Evolutionary conservation across 2,113 vertebrate species (phyloP), one percentile per base, ranked within the genome.

Genomic region (Aix galericulata): DNA sequence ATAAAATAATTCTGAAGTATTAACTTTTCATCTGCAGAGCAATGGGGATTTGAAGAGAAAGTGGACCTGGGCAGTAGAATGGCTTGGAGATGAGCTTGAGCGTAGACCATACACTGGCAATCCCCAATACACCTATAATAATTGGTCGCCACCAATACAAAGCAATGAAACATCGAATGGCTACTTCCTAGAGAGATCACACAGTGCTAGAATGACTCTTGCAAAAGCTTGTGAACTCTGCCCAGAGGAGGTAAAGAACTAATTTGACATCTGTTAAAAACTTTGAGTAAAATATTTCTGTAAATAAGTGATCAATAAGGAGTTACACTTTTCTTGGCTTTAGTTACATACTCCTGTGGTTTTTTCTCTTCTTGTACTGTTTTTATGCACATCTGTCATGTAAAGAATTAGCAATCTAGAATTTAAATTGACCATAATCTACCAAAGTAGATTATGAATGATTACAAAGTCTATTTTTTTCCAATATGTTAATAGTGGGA

Each of bases 11-110:
- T 62, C 27, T 81, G 34, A 85, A 22, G 42, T 82, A 13, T 87
- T 92, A 15, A 38, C 83, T 97, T 97, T 94, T 27, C 62, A 62
- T 89, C 74, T 88, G 42, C 98, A 99, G 99, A 99, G 99, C 96
- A 99, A 99, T 36, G 99, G 99, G 50, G 99, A 99, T 98, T 97
- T 99, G 95, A 99, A 99, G 97, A 98, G 99, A 56, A 99, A 99
- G 97, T 99, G 99, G 99, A 99, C 99, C n/a, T 99, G 99, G 99
- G 99, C 99, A 36, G 99, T 99, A 60, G 99, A 99, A 95, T 99
- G 99, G 99, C 98, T 99, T 77, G 99, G 99, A 73, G 99, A 99
- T 4, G 99, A 99, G 97, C 98, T 99, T 59, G 99, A 99, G 97
- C 98, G 99, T 93, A 98, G 99, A 97, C 99, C 99, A 0, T 99